Evolutionary conservation across 64 coral and sea anemone genomes (phyloP).

Genomic region (Montipora capricornis): DNA sequence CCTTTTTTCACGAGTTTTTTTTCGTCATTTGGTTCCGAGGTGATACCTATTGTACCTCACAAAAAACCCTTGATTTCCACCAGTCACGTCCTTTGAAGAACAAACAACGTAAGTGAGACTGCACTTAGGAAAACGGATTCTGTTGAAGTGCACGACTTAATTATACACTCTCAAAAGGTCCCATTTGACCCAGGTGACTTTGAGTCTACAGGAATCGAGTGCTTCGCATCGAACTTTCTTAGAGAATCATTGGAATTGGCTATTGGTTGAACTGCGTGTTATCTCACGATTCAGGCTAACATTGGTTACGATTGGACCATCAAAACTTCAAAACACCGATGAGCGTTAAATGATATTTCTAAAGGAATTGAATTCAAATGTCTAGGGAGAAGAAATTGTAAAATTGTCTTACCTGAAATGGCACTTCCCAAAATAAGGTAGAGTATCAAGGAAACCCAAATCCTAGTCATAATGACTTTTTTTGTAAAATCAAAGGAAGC

Average conservation of each 20-base stretch:
- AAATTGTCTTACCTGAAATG: conserved; percentile 16
- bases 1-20: no score
- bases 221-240: background rate
- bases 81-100: background rate
- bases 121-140: background rate
- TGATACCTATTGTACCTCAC: background rate
- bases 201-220: background rate
- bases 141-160: background rate
- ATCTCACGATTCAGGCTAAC: background rate
- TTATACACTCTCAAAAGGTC: background rate
- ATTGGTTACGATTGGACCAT: background rate
- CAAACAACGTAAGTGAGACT: conserved; percentile 7
- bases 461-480: background rate
- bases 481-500: background rate
- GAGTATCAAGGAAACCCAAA: background rate
- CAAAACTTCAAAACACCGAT: background rate
- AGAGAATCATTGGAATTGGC: background rate
- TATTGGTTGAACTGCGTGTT: background rate
- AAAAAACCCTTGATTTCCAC: background rate
- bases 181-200: no score
- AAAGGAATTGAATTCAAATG: no score
- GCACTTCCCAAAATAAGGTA: background rate
- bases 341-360: background rate
- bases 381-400: background rate
- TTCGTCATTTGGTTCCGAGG: no score